Percentiles rank a stretch among this genome's conserved stretches.
These are phyloP conservation scores for Phylloscopus trochiloides DNA, from an alignment of 2,113 vertebrate genomes.

Conservation along the genomic window DNA sequence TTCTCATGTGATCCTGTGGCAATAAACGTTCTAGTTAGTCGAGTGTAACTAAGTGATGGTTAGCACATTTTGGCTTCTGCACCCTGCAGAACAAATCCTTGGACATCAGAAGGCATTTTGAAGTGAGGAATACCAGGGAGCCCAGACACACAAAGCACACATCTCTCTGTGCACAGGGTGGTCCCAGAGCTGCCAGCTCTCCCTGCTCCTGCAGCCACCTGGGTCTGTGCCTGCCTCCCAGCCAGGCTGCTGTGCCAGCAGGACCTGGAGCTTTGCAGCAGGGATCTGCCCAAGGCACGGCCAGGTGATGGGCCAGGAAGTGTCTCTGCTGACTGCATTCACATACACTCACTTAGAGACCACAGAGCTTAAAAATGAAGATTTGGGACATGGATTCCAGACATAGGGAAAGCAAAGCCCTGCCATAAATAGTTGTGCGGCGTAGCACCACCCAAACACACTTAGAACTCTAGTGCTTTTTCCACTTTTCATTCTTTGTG, in stretches of 20 bases:
- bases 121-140: not conserved
- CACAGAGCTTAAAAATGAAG: not conserved
- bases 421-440: not conserved
- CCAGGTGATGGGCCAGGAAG: not conserved
- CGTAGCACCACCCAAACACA: not conserved
- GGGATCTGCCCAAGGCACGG: not conserved
- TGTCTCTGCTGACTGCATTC: not conserved
- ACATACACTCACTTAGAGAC: not conserved
- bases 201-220: not conserved
- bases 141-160: not conserved
- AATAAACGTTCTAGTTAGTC: not conserved
- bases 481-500: not conserved
- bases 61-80: not conserved
- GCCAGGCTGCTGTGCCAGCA: not conserved
- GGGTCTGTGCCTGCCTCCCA: accelerated
- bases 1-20: not conserved
- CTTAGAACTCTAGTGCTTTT: not conserved
- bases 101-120: not conserved
- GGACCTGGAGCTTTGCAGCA: not conserved
- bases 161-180: not conserved
- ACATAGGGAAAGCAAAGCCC: not conserved
- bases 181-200: not conserved
- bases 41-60: not conserved
- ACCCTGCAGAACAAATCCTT: not conserved
- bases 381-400: not conserved